phyloP scores from a whole-genome alignment of 2,888 invertebrate species.

The Drosophila cyrtoloma region DNA sequence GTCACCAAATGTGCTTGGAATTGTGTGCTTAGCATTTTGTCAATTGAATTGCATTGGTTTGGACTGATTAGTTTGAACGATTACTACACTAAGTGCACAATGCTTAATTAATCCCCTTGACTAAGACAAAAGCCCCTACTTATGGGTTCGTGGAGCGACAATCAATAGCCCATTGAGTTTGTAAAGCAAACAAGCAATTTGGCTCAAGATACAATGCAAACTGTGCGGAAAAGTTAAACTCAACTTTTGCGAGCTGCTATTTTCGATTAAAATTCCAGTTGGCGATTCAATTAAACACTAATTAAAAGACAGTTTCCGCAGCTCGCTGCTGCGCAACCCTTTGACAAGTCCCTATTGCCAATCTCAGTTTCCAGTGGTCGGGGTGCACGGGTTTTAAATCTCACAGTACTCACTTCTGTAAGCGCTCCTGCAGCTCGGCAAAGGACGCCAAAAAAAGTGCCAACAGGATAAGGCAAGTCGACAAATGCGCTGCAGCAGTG shows the following conservation, averaged over 20 bases:
- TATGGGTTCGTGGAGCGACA: slow-evolving; percentile 21
- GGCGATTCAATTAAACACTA: slow-evolving; percentile 79
- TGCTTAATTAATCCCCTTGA: slow-evolving; percentile 41
- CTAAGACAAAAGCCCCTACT: slow-evolving; percentile 15
- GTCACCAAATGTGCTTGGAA: not conserved
- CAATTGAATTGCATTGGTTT: slow-evolving; percentile 5
- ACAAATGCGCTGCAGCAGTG: slow-evolving; percentile 67
- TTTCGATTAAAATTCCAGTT: slow-evolving; percentile 81
- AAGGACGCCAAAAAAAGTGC: slow-evolving; percentile 35
- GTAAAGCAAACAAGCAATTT: slow-evolving; percentile 69
- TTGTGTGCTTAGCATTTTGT: not conserved
- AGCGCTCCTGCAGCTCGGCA: slow-evolving; percentile 35
- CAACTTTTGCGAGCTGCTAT: slow-evolving; percentile 59
- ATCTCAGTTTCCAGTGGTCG: slow-evolving; percentile 10
- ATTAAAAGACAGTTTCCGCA: slow-evolving; percentile 74
- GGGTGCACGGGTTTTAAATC: not conserved
- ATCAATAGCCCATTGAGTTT: slow-evolving; percentile 60
- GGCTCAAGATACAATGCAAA: slow-evolving; percentile 70
- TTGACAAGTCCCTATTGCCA: slow-evolving; percentile 47
- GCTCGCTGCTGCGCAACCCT: slow-evolving; percentile 45
- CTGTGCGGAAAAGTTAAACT: slow-evolving; percentile 71
- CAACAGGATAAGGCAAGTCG: slow-evolving; percentile 72
- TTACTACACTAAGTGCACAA: slow-evolving; percentile 41
- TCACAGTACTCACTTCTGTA: slow-evolving; percentile 13
- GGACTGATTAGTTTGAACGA: not conserved